These are phyloP conservation scores for Girardinichthys multiradiatus DNA, from an alignment of 2,113 vertebrate genomes.

Conservation along the genomic window DNA sequence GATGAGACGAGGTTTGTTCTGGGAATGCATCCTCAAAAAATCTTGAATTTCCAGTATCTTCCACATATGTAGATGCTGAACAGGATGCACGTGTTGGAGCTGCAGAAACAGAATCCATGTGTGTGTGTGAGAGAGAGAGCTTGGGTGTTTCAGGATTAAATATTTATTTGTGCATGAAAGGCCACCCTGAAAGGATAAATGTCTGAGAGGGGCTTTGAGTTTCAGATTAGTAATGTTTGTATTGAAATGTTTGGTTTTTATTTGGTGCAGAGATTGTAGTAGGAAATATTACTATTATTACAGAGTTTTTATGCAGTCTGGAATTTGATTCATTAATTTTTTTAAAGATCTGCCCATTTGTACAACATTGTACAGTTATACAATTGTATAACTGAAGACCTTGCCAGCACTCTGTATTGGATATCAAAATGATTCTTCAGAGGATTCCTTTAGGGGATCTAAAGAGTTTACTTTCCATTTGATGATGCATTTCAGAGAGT, in stretches of 20 bases:
- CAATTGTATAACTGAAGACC: not conserved
- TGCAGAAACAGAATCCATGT: conserved; percentile 6
- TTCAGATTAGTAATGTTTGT: not conserved
- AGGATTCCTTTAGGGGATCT: not conserved
- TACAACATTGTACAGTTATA: no score
- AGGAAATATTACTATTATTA: not conserved
- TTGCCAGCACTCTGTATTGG: conserved; percentile 1
- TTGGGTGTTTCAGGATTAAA: not conserved
- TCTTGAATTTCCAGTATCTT: conserved; percentile 17
- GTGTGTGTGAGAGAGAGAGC: not conserved
- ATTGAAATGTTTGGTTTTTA: not conserved
- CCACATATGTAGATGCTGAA: conserved; percentile 4
- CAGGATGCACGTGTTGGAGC: conserved; percentile 11
- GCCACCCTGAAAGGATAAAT: conserved; percentile 14
- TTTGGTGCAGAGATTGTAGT: not conserved
- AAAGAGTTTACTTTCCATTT: not conserved
- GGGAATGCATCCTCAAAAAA: conserved; percentile 16
- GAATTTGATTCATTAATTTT: not conserved
- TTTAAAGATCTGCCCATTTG: not conserved
- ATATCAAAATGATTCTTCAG: not conserved
- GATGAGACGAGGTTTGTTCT: conserved; percentile 1
- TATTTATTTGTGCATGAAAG: conserved; percentile 13
- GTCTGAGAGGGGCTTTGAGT: not conserved
- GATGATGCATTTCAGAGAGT: conserved; percentile 42
- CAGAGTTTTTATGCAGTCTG: not conserved